phyloP scores from a whole-genome alignment of 1,140 invertebrate genomes.

The Pseudomyrmex concolor region DNA sequence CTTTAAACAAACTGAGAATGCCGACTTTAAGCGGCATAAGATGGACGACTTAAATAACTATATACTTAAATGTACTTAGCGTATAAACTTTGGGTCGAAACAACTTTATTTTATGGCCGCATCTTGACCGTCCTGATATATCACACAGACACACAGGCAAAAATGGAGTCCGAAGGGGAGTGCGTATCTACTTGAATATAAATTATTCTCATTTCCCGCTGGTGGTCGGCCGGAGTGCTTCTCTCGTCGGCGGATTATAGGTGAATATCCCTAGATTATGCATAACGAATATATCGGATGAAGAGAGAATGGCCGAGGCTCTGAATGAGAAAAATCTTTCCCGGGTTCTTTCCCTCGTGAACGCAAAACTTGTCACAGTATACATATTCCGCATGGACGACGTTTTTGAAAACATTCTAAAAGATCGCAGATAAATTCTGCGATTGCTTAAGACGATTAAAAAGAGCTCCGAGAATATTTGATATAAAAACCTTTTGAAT shows the following conservation, averaged over 20 bases:
- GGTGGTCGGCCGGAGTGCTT: slow-evolving; percentile 33
- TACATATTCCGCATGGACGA: slow-evolving; percentile 43
- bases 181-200: slow-evolving; percentile 56
- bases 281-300: slow-evolving; percentile 51
- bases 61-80: too few species aligned
- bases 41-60: not conserved
- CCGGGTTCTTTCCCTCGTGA: slow-evolving; percentile 8
- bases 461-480: too few species aligned
- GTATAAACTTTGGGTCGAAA: slow-evolving; percentile 15
- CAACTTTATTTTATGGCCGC: slow-evolving; percentile 10
- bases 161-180: not conserved
- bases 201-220: slow-evolving; percentile 55
- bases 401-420: slow-evolving; percentile 43
- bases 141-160: not conserved
- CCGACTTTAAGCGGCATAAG: too few species aligned
- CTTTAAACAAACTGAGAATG: slow-evolving; percentile 1
- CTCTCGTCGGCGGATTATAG: slow-evolving; percentile 42
- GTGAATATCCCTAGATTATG: slow-evolving; percentile 54
- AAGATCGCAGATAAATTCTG: not conserved
- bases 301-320: slow-evolving; percentile 36
- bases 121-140: slow-evolving; percentile 21
- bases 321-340: slow-evolving; percentile 40
- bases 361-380: slow-evolving; percentile 37
- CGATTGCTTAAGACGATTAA: too few species aligned
- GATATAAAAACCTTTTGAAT: too few species aligned